These are phyloP conservation scores for Clarias pachynema DNA, from an alignment of 2,797 vertebrate species.

Conservation along the genomic window DNA sequence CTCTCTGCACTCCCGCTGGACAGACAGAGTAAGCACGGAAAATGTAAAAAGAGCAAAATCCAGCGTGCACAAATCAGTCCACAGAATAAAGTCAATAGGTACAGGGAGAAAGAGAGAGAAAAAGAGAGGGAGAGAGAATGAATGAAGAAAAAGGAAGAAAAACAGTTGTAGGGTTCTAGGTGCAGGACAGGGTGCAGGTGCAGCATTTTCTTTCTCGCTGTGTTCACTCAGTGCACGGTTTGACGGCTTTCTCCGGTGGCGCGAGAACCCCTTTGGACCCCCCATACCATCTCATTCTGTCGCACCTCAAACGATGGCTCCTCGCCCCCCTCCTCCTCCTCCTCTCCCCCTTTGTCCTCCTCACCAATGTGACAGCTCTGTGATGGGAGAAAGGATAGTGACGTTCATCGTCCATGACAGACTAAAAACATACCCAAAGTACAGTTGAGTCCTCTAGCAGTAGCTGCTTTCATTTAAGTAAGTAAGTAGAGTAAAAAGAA, in stretches of 20 bases:
- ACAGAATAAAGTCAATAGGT: conserved; percentile 60
- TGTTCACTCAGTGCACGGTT: conserved; percentile 67
- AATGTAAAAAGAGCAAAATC: conserved; percentile 56
- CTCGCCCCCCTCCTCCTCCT: conserved; percentile 72
- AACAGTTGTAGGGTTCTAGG: conserved; percentile 48
- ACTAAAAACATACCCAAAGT: not conserved
- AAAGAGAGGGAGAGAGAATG: not conserved
- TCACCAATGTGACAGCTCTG: conserved; percentile 94
- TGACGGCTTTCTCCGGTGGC: conserved; percentile 70
- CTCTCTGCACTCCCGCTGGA: conserved; percentile 70
- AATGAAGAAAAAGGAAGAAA: conserved; percentile 56
- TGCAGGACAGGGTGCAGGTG: conserved; percentile 64
- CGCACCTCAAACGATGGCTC: conserved; percentile 90
- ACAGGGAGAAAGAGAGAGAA: conserved; percentile 61
- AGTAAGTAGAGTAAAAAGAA: not conserved
- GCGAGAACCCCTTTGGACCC: conserved; percentile 75
- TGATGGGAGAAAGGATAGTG: conserved; percentile 28
- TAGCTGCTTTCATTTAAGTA: not conserved
- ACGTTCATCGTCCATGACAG: too few species aligned
- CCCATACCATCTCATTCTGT: conserved; percentile 82
- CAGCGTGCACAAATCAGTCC: conserved; percentile 78
- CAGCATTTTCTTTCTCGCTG: conserved; percentile 61
- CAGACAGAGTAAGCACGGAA: conserved; percentile 62
- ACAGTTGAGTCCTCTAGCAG: not conserved
- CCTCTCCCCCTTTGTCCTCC: conserved; percentile 79